phyloP scores from a whole-genome alignment of 2,888 invertebrate species.

The Heliconius ismenius region DNA sequence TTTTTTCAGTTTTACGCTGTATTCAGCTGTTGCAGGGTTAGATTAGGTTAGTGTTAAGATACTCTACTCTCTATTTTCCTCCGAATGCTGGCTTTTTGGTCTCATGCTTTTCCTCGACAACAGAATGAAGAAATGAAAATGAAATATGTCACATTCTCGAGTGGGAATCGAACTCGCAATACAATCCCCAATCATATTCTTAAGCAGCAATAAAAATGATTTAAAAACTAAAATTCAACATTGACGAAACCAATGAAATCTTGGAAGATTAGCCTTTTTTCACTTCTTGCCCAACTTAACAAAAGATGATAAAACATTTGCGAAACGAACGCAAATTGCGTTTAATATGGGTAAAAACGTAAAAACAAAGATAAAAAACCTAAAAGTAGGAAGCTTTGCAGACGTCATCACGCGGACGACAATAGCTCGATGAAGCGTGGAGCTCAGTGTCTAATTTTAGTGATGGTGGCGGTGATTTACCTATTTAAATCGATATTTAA shows the following conservation, averaged over 20 bases:
- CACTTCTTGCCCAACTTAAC: background rate
- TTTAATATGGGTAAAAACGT: conserved; percentile 17
- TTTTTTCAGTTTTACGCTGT: too few relatives aligned
- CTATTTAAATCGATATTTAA: conserved; percentile 13
- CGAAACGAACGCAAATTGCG: conserved; percentile 12
- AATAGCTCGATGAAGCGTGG: conserved; percentile 47
- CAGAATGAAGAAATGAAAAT: too few relatives aligned
- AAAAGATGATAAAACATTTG: conserved; percentile 1
- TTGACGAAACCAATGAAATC: conserved; percentile 11
- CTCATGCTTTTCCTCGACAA: too few relatives aligned
- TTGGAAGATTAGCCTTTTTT: background rate
- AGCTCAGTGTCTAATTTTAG: conserved; percentile 36
- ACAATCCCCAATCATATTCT: background rate
- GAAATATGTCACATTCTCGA: too few relatives aligned
- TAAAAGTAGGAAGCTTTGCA: conserved; percentile 58
- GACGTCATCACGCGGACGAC: conserved; percentile 65
- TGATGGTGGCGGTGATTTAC: conserved; percentile 34
- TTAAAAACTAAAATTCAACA: background rate
- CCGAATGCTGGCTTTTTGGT: too few relatives aligned
- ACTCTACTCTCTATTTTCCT: too few relatives aligned
- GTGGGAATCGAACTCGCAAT: too few relatives aligned
- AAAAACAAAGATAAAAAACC: conserved; percentile 29
- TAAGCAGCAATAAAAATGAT: background rate
- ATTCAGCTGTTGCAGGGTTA: too few relatives aligned
- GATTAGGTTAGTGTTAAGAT: too few relatives aligned